Base-by-base conservation (phyloP, 2,113 vertebrate species). In the Vimba vimba region DNA sequence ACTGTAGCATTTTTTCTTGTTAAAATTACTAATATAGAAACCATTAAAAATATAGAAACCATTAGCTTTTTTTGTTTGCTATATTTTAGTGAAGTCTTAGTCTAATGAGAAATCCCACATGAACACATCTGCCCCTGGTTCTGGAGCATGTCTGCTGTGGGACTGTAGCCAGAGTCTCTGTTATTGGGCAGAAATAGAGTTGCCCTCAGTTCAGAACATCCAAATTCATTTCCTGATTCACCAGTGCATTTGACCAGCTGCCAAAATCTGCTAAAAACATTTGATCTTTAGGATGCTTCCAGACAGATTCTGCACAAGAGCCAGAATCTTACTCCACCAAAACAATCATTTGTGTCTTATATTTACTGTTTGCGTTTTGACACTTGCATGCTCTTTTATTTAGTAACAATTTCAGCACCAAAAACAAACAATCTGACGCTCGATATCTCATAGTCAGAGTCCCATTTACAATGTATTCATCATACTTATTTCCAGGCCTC, bases 281-380 rank as follows among this genome's bases (percentile, higher is more conserved):
- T 79, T n/a, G 6, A 59, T 39, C 33, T 39, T 60, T 59, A 55
- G 77, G 55, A 30, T 79, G 21, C 33, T 60, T 79, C 55, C 77
- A 79, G 77, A 71, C 68, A 71, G 19, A 71, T 71, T 71, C 33
- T 71, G 68, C 68, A 64, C 11, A 21, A 0, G 4, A 71, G n/a
- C 43, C 45, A 76, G 25, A 74, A 74, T 74, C 39, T 47, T n/a
- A 7, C 6, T 2, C 50, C 50, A 11, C 47, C 47, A 77, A 77
- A 77, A 33, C 50, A 33, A 57, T 36, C 27, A 10, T 59, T 78
- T 78, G 19, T 8, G 52, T 59, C 76, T 39, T 57, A 59, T 78
- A 2, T 36, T 76, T 78, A 59, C 11, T 0, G 0, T 79, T 36
- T 57, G 55, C 6, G 0, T 79, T n/a, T 79, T 57, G 11, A 36